Base-by-base conservation (phyloP, 1,140 invertebrate genomes). In the Oscheius sp. region DNA sequence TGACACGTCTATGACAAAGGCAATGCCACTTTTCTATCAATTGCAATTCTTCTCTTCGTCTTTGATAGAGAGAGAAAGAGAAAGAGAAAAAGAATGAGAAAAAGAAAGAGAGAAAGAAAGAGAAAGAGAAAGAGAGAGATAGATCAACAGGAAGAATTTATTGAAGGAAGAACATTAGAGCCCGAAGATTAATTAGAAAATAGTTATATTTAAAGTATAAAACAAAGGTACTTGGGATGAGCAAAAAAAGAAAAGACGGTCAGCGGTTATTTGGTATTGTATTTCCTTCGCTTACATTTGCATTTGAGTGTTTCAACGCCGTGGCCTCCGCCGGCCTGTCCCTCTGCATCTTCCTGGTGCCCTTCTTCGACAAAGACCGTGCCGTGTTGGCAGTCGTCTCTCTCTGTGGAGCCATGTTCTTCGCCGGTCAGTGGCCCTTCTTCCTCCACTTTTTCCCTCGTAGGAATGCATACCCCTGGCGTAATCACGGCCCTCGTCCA, bases 401-500 rank as follows among this genome's bases (percentile, higher is more conserved):
- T 20, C 68, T 83, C 0, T 83, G 82, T 46, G 64, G 78, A 35
- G 80, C 81, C 23, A 83, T 83, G 81, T 62, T 76, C 15, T 83
- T 83, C 69, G 81, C 81, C 34, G 80, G 79, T 80, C 7, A 29
- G 26, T 26, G 23, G 23, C 31, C 0, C 26, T 15, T 31, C 38
- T 64, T 4, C 20, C 10, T 68, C 18, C 10, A 1, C 20, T 3
- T 32, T 20, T 10, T 13, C 64, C 20, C 70, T 65, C 77, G 46
- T 42, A 79, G 77, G 78, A 38, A 67, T 80, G 34, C 79, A 80
- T 45, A 80, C 79, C 13, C 79, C 79, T 13, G 81, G 81, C 34
- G 82, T 84, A 18, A 73, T 76, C 32, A 83, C 81, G 20, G 82
- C 81, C 23, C 74, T 83, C 29, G 75, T 83, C 15, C 81, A 83